Percentiles rank a stretch among this genome's conserved stretches.
phyloP scores from a whole-genome alignment of 1,140 invertebrate genomes.

The Apolygus lucorum region DNA sequence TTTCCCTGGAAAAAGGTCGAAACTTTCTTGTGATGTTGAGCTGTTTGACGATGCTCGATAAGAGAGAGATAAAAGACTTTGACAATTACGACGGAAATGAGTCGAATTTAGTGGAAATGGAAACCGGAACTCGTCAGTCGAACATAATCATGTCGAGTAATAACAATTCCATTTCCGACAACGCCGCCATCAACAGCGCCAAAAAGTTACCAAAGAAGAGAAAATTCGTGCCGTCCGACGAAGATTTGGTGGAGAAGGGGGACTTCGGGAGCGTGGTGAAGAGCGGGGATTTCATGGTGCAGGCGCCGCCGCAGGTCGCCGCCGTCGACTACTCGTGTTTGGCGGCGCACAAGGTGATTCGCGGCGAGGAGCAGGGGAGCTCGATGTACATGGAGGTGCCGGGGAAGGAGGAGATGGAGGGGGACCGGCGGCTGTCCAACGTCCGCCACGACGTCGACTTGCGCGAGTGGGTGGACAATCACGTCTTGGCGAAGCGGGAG shows the following conservation, averaged over 20 bases:
- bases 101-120: slow-evolving; percentile 11
- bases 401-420: slow-evolving; percentile 6
- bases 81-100: slow-evolving; percentile 21
- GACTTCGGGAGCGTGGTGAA: slow-evolving; percentile 13
- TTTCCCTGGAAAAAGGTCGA: too few relatives aligned
- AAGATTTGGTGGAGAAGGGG: slow-evolving; percentile 58
- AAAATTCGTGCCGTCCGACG: slow-evolving; percentile 74
- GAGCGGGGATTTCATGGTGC: slow-evolving; percentile 23
- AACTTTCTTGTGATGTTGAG: slow-evolving; percentile 28
- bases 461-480: slow-evolving; percentile 81
- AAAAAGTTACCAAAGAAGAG: slow-evolving; percentile 77
- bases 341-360: slow-evolving; percentile 13
- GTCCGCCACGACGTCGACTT: slow-evolving; percentile 56
- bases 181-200: slow-evolving; percentile 30
- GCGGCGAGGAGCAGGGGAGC: neutral
- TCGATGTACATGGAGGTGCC: slow-evolving; percentile 11
- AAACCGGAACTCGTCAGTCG: slow-evolving; percentile 11
- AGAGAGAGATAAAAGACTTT: slow-evolving; percentile 30
- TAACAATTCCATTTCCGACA: slow-evolving; percentile 28
- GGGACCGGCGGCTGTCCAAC: slow-evolving; percentile 20
- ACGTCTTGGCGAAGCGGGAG: slow-evolving; percentile 76
- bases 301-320: slow-evolving; percentile 45
- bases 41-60: slow-evolving; percentile 28
- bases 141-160: slow-evolving; percentile 30
- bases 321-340: slow-evolving; percentile 50